These are phyloP conservation scores for Leptopilina drosophilae DNA, from an alignment of 2,888 invertebrate genomes.

Conservation along the genomic window DNA sequence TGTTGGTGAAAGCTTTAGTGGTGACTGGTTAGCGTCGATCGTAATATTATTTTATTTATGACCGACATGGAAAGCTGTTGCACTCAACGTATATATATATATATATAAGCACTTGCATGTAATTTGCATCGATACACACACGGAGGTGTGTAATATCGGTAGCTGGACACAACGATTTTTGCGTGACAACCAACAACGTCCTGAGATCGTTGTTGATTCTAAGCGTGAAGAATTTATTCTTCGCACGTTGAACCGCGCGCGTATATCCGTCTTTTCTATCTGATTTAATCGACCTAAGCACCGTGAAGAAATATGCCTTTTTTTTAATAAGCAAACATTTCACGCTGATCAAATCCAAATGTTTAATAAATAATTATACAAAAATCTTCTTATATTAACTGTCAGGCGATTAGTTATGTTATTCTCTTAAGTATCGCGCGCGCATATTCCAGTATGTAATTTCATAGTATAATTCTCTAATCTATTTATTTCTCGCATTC, in stretches of 20 bases:
- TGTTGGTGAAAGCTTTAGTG: constrained; percentile 24
- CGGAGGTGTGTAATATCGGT: constrained; percentile 27
- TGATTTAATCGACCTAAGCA: constrained; percentile 29
- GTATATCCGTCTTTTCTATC: constrained; percentile 22
- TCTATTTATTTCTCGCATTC: too few relatives aligned
- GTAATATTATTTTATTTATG: constrained; percentile 34
- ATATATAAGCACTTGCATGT: too few relatives aligned
- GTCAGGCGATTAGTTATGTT: not conserved
- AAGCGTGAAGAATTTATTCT: constrained; percentile 34
- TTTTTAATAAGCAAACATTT: not conserved
- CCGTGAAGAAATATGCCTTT: constrained; percentile 19
- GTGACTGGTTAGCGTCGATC: constrained; percentile 16
- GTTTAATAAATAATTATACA: not conserved
- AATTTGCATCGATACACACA: constrained; percentile 22
- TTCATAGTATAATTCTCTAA: too few relatives aligned
- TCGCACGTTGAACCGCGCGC: constrained; percentile 22
- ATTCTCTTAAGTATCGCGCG: too few relatives aligned
- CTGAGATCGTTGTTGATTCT: constrained; percentile 17
- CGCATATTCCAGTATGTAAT: too few relatives aligned
- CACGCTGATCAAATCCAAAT: not conserved
- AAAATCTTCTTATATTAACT: not conserved
- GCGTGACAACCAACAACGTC: constrained; percentile 18
- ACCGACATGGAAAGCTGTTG: constrained; percentile 14
- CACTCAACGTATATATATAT: too few relatives aligned
- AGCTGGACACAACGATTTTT: constrained; percentile 30